Evolutionary conservation across 2,797 vertebrate genomes (phyloP), one percentile per base, ranked within the genome.

Genomic region (Peromyscus eremicus): DNA sequence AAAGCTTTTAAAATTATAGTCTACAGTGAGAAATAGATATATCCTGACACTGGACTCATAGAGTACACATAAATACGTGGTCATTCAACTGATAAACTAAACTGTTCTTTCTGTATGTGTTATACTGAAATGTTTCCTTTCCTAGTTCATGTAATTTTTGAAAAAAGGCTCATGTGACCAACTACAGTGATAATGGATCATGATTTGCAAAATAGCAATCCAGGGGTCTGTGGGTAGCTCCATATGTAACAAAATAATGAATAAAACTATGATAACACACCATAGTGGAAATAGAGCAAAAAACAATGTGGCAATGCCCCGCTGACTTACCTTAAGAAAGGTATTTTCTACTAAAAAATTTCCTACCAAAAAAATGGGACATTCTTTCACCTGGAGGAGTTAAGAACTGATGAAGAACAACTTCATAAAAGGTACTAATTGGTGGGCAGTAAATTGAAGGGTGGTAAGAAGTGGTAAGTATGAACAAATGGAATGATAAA

Each of bases 11-110:
- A 23, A 57, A 92, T 86, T 82, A 81, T 12, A 71, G 19, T 80
- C 34, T 82, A 86, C 5, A 64, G 23, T 77, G 90, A 86, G 60
- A 96, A 97, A 79, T 83, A 81, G 76, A 86, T 27, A 43, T 49
- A 43, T 64, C 34, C 57, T 34, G 14, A 49, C 12, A 12, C 12
- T 5, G 2, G 57, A 73, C 14, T 90, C 49, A 64, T 21, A 49
- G 27, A 88, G 49, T 12, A 81, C 10, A 73, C 34, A 87, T 13
- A 62, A 29, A 64, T 40, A 12, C 2, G 27, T 55, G 77, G 19
- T n/a, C 6, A 71, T 5, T 9, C 25, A 93, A 23, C 12, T 88
- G 40, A 21, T 5, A 75, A 85, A 73, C 32, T 32, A 66, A 84
- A 76, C 27, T 81, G 73, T 3, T 52, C 34, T 81, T 4, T 66